Evolutionary conservation across 1,140 invertebrate species (phyloP).

Genomic region (Euwallacea similis): DNA sequence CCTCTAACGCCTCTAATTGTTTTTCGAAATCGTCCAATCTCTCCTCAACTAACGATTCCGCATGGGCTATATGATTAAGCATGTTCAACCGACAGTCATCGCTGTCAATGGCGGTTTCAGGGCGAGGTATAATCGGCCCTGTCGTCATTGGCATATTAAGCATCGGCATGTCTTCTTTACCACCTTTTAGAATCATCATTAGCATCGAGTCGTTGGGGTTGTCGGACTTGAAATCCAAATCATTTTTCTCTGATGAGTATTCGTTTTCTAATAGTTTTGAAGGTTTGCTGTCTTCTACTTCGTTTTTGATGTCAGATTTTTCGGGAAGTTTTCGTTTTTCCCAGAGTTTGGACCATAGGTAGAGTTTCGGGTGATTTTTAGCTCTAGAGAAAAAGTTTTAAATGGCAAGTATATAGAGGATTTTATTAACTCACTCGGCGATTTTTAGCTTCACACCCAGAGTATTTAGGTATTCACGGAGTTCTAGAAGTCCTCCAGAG

Average conservation of each 20-base stretch:
- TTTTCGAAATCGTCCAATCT: conserved; percentile 74
- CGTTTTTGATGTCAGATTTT: conserved; percentile 40
- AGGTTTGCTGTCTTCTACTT: conserved; percentile 31
- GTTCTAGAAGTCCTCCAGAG: conserved; percentile 67
- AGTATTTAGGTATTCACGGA: conserved; percentile 70
- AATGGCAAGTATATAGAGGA: background rate
- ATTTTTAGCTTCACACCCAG: conserved; percentile 76
- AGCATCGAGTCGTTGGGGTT: conserved; percentile 45
- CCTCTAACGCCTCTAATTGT: conserved; percentile 66
- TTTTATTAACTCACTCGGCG: conserved; percentile 63
- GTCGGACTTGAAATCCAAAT: conserved; percentile 14
- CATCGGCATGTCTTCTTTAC: conserved; percentile 44
- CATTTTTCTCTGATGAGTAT: conserved; percentile 39
- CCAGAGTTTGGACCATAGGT: conserved; percentile 85
- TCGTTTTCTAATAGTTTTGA: conserved; percentile 37
- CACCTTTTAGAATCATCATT: conserved; percentile 44
- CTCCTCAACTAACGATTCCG: conserved; percentile 71
- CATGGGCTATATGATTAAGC: conserved; percentile 75
- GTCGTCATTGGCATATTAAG: conserved; percentile 41
- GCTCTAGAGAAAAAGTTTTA: conserved; percentile 56
- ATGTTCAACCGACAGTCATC: conserved; percentile 75
- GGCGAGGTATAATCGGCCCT: conserved; percentile 64
- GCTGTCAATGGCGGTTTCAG: conserved; percentile 79
- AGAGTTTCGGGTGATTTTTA: conserved; percentile 80
- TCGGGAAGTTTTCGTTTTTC: conserved; percentile 57